Conservation (phyloP, 1,140 invertebrate genomes). For the Paramacrobiotus metropolitanus region DNA sequence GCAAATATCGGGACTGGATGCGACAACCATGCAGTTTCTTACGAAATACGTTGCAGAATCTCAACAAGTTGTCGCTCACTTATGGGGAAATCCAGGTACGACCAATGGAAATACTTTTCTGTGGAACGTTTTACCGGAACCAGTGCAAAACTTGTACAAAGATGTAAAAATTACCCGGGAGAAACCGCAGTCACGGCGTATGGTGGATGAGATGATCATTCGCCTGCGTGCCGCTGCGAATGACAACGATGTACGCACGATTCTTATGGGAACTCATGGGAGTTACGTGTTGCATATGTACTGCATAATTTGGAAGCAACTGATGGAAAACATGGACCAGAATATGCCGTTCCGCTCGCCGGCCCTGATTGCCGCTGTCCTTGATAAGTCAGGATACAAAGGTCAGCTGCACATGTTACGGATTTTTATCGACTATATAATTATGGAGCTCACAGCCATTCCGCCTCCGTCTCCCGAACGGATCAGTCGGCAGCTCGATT, state of each 20-base stretch:
- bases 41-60: too few species aligned
- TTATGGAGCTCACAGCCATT: background rate
- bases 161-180: too few species aligned
- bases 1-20: too few species aligned
- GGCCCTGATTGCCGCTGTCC: background rate
- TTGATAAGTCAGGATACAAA: background rate
- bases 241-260: background rate
- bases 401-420: background rate
- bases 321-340: background rate
- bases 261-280: background rate
- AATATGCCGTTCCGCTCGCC: background rate
- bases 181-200: too few species aligned
- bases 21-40: too few species aligned
- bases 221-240: background rate
- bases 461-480: background rate
- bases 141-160: too few species aligned
- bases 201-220: slow-evolving; percentile 11
- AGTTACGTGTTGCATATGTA: background rate
- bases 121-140: too few species aligned
- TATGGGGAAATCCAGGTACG: too few species aligned
- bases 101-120: too few species aligned
- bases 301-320: background rate
- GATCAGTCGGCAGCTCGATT: background rate
- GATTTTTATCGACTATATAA: background rate
- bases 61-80: too few species aligned